A percentile compares a stretch with the other conserved stretches of the same genome.
phyloP scores from a whole-genome alignment of 2,113 vertebrate genomes.

The Mixornis gularis region DNA sequence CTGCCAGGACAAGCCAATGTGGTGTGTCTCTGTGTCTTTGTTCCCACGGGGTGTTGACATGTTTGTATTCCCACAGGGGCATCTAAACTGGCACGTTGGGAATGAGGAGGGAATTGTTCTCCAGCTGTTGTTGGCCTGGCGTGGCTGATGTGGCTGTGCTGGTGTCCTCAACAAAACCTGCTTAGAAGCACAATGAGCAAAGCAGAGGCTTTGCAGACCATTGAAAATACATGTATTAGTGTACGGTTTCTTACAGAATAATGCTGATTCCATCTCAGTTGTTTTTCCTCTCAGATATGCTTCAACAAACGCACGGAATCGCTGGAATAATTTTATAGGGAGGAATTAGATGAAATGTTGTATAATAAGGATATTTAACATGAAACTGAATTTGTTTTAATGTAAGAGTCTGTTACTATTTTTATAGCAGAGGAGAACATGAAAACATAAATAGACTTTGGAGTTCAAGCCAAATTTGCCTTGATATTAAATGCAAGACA shows the following conservation, averaged over 20 bases:
- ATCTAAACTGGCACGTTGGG: neutral
- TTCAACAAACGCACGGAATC: neutral
- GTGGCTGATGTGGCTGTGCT: neutral
- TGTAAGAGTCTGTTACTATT: neutral
- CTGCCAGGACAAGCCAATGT: neutral
- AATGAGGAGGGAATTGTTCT: neutral
- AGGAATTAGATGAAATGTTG: neutral
- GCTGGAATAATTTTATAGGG: neutral
- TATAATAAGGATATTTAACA: neutral
- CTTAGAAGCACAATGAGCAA: neutral
- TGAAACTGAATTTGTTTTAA: neutral
- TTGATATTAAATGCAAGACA: neutral
- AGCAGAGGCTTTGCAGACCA: neutral
- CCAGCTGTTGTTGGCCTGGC: neutral
- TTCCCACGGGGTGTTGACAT: rapidly evolving
- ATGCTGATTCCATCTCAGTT: neutral
- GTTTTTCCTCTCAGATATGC: neutral
- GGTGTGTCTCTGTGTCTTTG: neutral
- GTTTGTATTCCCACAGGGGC: rapidly evolving
- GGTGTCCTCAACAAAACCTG: neutral
- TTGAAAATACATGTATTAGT: neutral
- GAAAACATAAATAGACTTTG: neutral
- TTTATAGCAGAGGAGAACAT: neutral
- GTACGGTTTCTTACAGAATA: neutral
- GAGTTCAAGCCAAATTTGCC: neutral